phyloP scores from a whole-genome alignment of 2,113 vertebrate species.

The Athene noctua region DNA sequence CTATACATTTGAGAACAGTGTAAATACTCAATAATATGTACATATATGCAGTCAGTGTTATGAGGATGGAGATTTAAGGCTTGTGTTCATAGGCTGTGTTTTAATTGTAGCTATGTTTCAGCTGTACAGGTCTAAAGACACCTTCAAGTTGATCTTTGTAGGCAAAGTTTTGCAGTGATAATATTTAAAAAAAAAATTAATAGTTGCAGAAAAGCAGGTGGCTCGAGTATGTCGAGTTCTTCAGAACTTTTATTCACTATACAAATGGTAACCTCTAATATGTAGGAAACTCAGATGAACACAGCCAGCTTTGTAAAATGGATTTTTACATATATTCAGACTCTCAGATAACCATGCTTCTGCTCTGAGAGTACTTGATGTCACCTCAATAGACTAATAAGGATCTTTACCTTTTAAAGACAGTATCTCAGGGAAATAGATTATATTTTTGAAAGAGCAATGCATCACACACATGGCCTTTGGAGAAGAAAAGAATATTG shows the following conservation, averaged over 20 bases:
- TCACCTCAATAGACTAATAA: neutral
- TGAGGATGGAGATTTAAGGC: neutral
- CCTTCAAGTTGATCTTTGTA: neutral
- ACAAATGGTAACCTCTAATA: neutral
- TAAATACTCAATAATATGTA: neutral
- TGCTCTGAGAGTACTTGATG: neutral
- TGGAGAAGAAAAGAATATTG: neutral
- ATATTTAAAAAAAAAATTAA: neutral
- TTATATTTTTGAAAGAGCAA: neutral
- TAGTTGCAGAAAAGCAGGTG: neutral
- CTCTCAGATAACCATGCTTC: neutral
- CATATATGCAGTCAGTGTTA: neutral
- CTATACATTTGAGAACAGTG: neutral
- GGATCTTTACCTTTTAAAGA: neutral
- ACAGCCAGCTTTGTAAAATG: neutral
- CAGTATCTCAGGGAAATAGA: neutral
- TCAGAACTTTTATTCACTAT: neutral
- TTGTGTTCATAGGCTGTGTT: neutral
- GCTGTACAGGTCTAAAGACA: neutral
- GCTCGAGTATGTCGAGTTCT: neutral
- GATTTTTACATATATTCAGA: neutral
- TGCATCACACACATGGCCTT: neutral
- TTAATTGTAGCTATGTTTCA: neutral
- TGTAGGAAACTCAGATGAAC: neutral
- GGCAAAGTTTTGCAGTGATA: neutral